Base-by-base conservation (phyloP, 2,797 vertebrate species). In the Loriculus beryllinus region DNA sequence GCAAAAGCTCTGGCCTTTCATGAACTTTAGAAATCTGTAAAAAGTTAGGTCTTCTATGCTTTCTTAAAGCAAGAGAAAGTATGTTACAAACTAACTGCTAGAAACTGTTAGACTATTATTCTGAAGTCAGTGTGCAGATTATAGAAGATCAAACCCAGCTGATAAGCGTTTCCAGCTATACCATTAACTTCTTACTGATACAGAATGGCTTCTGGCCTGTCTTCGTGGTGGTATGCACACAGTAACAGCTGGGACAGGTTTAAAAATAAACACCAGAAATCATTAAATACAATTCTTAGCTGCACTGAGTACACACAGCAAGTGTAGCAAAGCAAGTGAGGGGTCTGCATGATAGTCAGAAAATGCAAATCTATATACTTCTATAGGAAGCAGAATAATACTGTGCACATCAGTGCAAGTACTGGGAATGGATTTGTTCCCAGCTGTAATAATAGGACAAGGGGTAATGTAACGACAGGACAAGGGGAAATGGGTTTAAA, bases 21-120 rank as follows among this genome's bases (percentile, higher is more conserved):
- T 12, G 74, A 96, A 95, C 96, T 92, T 56, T 3, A 89, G 81
- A 83, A 65, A 92, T 90, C 91, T 92, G 85, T 10, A 88, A 80
- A 21, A 87, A 70, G 70, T 93, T 79, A 87, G 60, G 59, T 19
- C 74, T 90, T 72, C 14, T 11, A 12, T 1, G 16, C 20, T 81
- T 87, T 64, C 95, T 86, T 40, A 64, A 90, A 72, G 49, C 22
- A 51, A 82, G 76, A 75, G 64, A 62, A 92, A 96, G 14, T 21
- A 49, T 54, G 31, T 81, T 79, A 67, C 0, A 20, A 86, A 47
- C 49, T 71, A 81, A 81, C 14, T 6, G 6, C 57, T 88, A 87
- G 75, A 52, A 95, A 42, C 35, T 28, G 26, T 23, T 13, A 31
- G 56, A 9, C 17, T 80, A 0, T 42, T 26, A 20, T 5, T 39